Evolutionary conservation across 2,797 vertebrate genomes (phyloP).

Genomic region (Amazona ochrocephala): DNA sequence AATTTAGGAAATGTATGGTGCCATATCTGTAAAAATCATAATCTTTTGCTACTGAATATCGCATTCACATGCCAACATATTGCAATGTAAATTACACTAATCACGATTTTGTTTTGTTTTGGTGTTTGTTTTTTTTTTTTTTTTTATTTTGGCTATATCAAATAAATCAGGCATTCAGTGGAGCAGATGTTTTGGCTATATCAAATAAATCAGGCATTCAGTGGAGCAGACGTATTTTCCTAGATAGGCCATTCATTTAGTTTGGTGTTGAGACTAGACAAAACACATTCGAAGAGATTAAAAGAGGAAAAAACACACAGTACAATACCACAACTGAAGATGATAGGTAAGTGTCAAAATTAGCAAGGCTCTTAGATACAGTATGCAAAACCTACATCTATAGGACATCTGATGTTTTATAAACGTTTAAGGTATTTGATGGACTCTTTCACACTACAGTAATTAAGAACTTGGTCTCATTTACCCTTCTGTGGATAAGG

Average conservation of each 20-base stretch:
- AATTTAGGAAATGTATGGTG: background rate
- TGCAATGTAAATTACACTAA: background rate
- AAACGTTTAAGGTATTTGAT: background rate
- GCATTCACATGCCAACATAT: background rate
- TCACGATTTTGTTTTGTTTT: background rate
- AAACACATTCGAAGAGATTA: background rate
- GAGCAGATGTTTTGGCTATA: slow-evolving; percentile 11
- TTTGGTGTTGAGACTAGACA: background rate
- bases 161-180: slow-evolving; percentile 38
- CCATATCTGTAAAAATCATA: background rate
- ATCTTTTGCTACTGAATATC: background rate
- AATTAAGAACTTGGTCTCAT: background rate
- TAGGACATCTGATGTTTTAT: background rate
- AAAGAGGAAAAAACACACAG: background rate
- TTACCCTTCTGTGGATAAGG: background rate
- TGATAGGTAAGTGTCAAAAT: background rate
- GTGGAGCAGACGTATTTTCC: slow-evolving; percentile 32
- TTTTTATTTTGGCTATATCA: background rate
- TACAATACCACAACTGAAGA: background rate
- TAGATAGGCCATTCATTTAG: slow-evolving; percentile 22
- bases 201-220: slow-evolving; percentile 39
- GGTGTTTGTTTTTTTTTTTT: background rate
- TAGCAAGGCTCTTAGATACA: background rate
- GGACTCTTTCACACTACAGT: background rate
- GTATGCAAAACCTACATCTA: background rate